Base-by-base conservation (phyloP, 2,797 vertebrate genomes). In the Peromyscus aztecus region DNA sequence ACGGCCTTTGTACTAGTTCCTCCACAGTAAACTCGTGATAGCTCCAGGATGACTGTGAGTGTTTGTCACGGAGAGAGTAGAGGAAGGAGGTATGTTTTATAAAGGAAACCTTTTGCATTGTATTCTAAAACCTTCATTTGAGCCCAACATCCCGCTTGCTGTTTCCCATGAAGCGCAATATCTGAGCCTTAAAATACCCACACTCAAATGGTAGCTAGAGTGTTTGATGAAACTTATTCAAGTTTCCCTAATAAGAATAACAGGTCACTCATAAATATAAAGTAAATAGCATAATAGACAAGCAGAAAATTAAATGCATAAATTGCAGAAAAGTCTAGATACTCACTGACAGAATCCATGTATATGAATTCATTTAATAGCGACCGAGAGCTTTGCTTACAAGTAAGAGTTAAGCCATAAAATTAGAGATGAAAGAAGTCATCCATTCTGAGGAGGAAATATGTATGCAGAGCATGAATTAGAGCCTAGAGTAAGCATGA, bases 221-320 rank as follows among this genome's bases (percentile, higher is more conserved):
- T 93, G 27, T 93, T 94, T 96, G 83, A 88, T 96, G 73, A 97
- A 75, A 43, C 55, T 16, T 52, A 67, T 78, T 27, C 65, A 71
- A 77, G 24, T 97, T 96, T 92, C 46, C 73, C 14, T 95, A 89
- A 82, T 94, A 37, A 6, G 43, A 57, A 31, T 63, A 75, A 37
- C 11, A 94, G n/a, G n/a, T 89, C 57, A 82, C 75, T 97, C 81
- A 85, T 93, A 97, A 97, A 95, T 94, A 96, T 46, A 34, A 97
- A 95, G 91, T 90, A 95, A 96, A 91, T 82, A 90, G n/a, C 37
- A 34, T 94, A 95, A 75, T 93, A 90, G 94, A 96, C 11, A 97
- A 96, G 80, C 40, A 95, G 67, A 94, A 97, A 95, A 95, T 95
- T 93, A 95, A 98, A 93, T 96, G 52, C 43, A 89, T 95, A 91